Evolutionary conservation across 1,140 invertebrate genomes (phyloP), one percentile per base, ranked within the genome.

Genomic region (Drosophila tani): DNA sequence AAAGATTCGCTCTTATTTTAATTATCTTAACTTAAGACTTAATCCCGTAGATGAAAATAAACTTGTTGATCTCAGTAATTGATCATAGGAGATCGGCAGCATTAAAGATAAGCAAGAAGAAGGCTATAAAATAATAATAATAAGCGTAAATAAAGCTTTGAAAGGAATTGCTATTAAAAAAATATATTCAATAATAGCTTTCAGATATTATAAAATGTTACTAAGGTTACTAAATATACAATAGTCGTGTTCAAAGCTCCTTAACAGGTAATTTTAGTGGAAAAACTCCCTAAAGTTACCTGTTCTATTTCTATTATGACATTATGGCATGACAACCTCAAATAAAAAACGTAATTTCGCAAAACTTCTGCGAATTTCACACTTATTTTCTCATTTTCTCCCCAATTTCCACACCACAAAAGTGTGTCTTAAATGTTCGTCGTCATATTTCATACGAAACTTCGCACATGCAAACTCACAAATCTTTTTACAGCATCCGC

Each of bases 381-480:
- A 24, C 15, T 65, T 21, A 49, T 40, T 68, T 47, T 40, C 15
- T 12, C n/a, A 29, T 66, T 70, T 68, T 24, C 27, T 6, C 0
- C 5, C 17, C 19, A 14, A 19, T 58, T 58, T 58, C 32, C 19
- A 24, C 19, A 14, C 19, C 19, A 17, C 47, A 11, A 7, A 51
- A 17, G 49, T 7, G 53, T 0, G 6, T 5, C 63, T 38, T 9
- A 19, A 38, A 14, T n/a, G 15, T 17, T 21, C 19, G 0, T 17
- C 24, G 7, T 38, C 11, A 5, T 32, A n/a, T 32, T 71, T 70
- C 21, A 57, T n/a, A 32, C 32, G 9, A 58, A 35, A 29, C 27
- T 73, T 59, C 3, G 29, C 70, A 73, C 67, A 73, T 71, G 53
- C 67, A 71, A 71, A 71, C 17, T 38, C 14, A 55, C 51, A 55